Evolutionary conservation across 23 tunicate genomes (phyloP).

Genomic region (Diplosoma virens): DNA sequence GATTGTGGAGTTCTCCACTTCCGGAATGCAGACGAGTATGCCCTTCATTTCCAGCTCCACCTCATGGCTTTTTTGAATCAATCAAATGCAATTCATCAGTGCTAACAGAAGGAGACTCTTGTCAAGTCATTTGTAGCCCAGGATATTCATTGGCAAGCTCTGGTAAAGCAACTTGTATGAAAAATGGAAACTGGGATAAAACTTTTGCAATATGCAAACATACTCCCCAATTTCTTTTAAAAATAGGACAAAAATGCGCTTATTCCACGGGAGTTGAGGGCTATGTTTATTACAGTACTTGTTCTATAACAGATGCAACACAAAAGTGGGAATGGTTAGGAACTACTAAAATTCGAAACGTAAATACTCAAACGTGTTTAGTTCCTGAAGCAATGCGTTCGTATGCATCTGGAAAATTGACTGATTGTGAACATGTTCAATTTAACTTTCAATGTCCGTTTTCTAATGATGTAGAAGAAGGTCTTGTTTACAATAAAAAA

Average conservation of each 20-base stretch:
- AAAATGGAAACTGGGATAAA: conserved; percentile 5
- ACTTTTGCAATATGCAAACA: neutral
- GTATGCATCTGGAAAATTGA: neutral
- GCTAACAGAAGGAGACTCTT: neutral
- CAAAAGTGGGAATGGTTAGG: conserved; percentile 23
- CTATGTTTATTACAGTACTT: neutral
- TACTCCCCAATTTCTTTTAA: neutral
- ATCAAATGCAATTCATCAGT: neutral
- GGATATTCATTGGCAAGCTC: neutral
- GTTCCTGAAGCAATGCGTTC: neutral
- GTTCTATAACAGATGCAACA: neutral
- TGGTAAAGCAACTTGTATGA: neutral
- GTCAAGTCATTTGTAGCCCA: neutral
- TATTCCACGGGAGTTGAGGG: neutral
- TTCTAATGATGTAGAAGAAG: neutral
- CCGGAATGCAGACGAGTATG: neutral
- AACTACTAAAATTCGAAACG: conserved; percentile 5
- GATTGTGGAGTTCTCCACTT: conserved; percentile 17
- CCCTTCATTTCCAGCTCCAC: neutral
- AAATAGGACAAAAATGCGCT: neutral
- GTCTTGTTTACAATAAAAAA: neutral
- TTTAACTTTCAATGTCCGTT: neutral
- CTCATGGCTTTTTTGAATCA: neutral
- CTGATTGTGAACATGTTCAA: neutral
- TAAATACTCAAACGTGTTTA: conserved; percentile 1